phyloP scores from a whole-genome alignment of 2,888 invertebrate genomes.

The Molorchus minor region DNA sequence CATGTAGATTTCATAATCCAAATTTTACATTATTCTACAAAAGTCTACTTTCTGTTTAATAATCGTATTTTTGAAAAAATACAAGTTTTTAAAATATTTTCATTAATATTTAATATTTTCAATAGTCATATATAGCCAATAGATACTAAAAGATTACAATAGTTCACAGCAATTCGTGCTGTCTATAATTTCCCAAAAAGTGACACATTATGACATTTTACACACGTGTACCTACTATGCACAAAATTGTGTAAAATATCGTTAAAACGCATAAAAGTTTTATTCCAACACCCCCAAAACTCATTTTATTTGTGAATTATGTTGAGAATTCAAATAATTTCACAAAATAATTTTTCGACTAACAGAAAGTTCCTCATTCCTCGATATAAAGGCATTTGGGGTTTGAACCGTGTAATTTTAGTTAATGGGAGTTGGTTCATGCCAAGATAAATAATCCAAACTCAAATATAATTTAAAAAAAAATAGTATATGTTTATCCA shows the following conservation, averaged over 20 bases:
- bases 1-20: slow-evolving; percentile 12
- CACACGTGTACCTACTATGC: slow-evolving; percentile 34
- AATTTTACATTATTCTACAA: not conserved
- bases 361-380: too few species aligned
- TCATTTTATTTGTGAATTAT: too few species aligned
- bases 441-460: too few species aligned
- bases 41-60: not conserved
- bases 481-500: too few species aligned
- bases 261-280: slow-evolving; percentile 46
- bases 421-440: too few species aligned
- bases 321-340: too few species aligned
- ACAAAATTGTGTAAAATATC: slow-evolving; percentile 49
- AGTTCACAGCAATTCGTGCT: slow-evolving; percentile 51
- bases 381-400: too few species aligned
- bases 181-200: slow-evolving; percentile 59
- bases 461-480: too few species aligned
- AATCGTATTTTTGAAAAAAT: slow-evolving; percentile 11
- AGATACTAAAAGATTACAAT: slow-evolving; percentile 59
- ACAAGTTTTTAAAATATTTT: slow-evolving; percentile 28
- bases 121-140: slow-evolving; percentile 58
- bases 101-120: slow-evolving; percentile 39
- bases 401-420: too few species aligned
- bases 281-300: slow-evolving; percentile 40
- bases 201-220: slow-evolving; percentile 54
- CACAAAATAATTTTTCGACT: too few species aligned